Percentiles rank a stretch among this genome's conserved stretches.
These are phyloP conservation scores for Macrotus californicus DNA, from an alignment of 2,113 vertebrate genomes.

Conservation along the genomic window DNA sequence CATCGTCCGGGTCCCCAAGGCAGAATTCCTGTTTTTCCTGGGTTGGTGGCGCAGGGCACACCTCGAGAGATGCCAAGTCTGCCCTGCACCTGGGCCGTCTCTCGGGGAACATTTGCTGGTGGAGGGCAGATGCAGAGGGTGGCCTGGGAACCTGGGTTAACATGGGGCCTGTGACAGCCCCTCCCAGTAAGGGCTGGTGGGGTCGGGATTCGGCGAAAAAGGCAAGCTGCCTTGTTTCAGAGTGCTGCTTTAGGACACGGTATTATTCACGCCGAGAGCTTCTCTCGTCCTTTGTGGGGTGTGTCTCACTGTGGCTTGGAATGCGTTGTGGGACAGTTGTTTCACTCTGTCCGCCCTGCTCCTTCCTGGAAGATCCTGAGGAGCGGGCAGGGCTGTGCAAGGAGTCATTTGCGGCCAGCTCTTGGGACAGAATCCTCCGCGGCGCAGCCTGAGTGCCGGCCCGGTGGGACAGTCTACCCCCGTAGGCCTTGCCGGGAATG, in stretches of 20 bases:
- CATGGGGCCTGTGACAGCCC: background rate
- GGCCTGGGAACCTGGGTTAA: background rate
- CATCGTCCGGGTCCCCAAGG: background rate
- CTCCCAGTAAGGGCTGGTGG: background rate
- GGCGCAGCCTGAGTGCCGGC: accelerated
- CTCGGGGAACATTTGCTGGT: background rate
- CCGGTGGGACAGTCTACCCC: accelerated
- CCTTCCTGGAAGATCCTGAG: background rate
- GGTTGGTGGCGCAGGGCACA: background rate
- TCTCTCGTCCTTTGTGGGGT: background rate
- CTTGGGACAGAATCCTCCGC: accelerated
- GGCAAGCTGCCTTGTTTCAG: background rate
- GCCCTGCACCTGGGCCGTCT: background rate
- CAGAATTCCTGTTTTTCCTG: background rate
- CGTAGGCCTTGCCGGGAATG: background rate
- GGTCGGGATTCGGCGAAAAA: background rate
- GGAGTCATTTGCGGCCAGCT: accelerated
- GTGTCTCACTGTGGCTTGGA: background rate
- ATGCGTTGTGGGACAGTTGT: accelerated
- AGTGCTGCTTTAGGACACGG: accelerated
- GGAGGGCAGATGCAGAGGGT: background rate
- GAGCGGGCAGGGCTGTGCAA: accelerated
- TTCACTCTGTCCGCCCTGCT: background rate
- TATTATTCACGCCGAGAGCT: background rate
- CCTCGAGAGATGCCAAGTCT: accelerated